Conservation (phyloP, 2,888 invertebrate genomes). For the Entomobrya multifasciata region DNA sequence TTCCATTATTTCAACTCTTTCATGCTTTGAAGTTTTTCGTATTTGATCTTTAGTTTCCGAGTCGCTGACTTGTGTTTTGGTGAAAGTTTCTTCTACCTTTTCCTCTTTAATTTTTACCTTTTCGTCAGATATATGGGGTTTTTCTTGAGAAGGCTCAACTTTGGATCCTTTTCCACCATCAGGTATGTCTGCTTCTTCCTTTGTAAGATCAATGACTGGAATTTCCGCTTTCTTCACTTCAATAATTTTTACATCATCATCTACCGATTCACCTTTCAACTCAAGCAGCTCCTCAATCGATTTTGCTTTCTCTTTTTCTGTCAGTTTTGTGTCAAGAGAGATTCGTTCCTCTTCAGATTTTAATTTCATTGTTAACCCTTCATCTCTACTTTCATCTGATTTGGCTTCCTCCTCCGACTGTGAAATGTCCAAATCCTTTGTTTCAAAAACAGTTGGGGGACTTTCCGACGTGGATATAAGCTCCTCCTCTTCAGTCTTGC, state of each 20-base stretch:
- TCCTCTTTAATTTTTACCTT: neutral
- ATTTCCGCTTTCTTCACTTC: conserved; percentile 43
- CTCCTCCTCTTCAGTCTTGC: conserved; percentile 81
- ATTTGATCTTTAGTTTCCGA: conserved; percentile 39
- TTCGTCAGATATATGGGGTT: neutral
- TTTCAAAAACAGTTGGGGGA: conserved; percentile 73
- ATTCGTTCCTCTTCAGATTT: conserved; percentile 59
- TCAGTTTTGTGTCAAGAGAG: conserved; percentile 63
- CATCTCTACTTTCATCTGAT: conserved; percentile 64
- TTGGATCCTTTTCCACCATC: neutral
- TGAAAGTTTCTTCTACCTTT: conserved; percentile 80
- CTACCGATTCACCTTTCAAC: conserved; percentile 86
- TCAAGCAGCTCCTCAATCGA: conserved; percentile 88
- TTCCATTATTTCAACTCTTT: conserved; percentile 56
- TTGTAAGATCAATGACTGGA: conserved; percentile 39
- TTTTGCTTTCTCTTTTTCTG: conserved; percentile 72
- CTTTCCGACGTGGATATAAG: conserved; percentile 83
- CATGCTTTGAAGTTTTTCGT: conserved; percentile 52
- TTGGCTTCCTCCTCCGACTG: conserved; percentile 61
- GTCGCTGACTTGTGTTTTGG: conserved; percentile 82
- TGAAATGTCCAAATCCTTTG: conserved; percentile 58
- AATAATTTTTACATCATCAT: conserved; percentile 75
- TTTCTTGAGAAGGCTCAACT: neutral
- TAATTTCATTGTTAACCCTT: conserved; percentile 41
- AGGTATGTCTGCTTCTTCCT: neutral